phyloP scores from a whole-genome alignment of 2,888 invertebrate genomes.

The Venusia cambrica region DNA sequence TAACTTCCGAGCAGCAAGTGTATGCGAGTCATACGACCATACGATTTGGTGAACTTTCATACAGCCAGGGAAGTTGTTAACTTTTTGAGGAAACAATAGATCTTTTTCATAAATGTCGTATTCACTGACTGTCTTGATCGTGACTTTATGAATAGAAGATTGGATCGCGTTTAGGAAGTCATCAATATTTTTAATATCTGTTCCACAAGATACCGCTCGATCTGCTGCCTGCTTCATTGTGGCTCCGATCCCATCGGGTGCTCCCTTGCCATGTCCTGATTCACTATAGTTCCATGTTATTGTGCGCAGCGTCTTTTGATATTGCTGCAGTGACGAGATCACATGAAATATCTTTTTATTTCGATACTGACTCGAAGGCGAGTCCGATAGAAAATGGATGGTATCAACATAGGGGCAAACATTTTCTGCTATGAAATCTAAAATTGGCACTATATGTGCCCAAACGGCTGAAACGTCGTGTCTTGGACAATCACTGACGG shows the following conservation, averaged over 20 bases:
- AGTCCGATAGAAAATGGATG: neutral
- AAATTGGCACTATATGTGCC: neutral
- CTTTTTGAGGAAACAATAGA: no score
- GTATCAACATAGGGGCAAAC: neutral
- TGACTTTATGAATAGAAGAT: no score
- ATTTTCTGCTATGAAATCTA: neutral
- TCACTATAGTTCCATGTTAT: neutral
- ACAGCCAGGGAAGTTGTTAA: no score
- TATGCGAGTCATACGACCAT: no score
- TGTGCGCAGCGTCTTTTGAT: neutral
- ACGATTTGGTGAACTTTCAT: no score
- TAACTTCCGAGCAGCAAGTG: no score
- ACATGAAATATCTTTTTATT: neutral
- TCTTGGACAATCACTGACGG: neutral
- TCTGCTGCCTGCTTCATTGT: neutral
- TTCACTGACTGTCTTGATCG: no score
- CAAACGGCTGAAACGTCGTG: neutral
- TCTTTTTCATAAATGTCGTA: no score
- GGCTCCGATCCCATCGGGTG: neutral
- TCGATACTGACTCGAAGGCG: neutral
- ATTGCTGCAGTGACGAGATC: neutral
- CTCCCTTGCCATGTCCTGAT: neutral
- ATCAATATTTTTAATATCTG: neutral
- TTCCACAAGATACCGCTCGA: neutral
- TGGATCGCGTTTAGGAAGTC: no score